phyloP scores from a whole-genome alignment of 2,797 vertebrate species.

The Gadopsis bispinosus region DNA sequence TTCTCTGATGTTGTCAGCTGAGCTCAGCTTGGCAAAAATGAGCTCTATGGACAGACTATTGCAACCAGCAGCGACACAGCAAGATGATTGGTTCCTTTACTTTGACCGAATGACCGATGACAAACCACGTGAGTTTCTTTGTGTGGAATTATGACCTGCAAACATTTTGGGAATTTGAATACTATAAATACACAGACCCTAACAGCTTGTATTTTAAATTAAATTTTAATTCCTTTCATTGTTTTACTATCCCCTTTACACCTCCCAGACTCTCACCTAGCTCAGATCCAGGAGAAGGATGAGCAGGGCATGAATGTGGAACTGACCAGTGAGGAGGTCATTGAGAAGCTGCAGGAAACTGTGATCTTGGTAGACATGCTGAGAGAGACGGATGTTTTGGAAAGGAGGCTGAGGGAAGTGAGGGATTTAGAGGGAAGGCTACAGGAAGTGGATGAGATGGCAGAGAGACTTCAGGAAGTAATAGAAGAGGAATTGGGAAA shows the following conservation, averaged over 20 bases:
- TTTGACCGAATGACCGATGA: constrained; percentile 61
- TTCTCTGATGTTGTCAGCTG: constrained; percentile 65
- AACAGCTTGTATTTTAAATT: not conserved
- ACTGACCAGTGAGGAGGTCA: constrained; percentile 35
- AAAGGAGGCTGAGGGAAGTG: constrained; percentile 76
- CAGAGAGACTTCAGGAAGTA: constrained; percentile 69
- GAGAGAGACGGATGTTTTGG: constrained; percentile 58
- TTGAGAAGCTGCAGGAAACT: constrained; percentile 53
- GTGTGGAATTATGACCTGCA: not conserved
- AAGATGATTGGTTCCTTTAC: constrained; percentile 80
- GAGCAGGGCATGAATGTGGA: constrained; percentile 27
- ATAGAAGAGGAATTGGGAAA: constrained; percentile 66
- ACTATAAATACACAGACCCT: not conserved
- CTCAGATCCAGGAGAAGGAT: constrained; percentile 49
- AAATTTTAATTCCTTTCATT: not conserved
- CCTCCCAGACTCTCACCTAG: constrained; percentile 53
- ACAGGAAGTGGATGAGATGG: constrained; percentile 72
- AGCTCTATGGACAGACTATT: constrained; percentile 56
- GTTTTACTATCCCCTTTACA: constrained; percentile 34
- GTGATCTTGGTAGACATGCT: constrained; percentile 57
- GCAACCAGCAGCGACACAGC: constrained; percentile 49
- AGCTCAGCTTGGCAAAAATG: constrained; percentile 49
- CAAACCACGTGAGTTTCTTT: constrained; percentile 69
- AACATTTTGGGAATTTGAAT: not conserved
- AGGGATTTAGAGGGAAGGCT: constrained; percentile 76